Evolutionary conservation across 2,888 invertebrate species (phyloP).

Genomic region (Phasia obesa): DNA sequence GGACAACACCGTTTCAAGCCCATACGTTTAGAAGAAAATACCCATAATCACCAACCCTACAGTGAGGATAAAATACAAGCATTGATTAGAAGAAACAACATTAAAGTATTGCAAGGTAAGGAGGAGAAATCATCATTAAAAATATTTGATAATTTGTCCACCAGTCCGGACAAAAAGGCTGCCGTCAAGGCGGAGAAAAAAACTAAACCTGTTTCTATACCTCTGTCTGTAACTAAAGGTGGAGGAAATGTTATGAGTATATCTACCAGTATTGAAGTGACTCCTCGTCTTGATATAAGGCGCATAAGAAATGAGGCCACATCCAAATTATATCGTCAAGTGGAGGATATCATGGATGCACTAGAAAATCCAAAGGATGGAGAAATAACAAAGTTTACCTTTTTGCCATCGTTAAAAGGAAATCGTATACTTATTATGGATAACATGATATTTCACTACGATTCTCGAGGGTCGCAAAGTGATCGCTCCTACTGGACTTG

Average conservation of each 20-base stretch:
- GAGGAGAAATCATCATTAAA: constrained; percentile 56
- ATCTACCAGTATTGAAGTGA: constrained; percentile 34
- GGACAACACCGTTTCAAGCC: constrained; percentile 74
- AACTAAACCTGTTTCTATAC: constrained; percentile 2
- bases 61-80: constrained; percentile 65
- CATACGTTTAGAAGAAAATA: constrained; percentile 63
- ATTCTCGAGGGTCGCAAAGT: constrained; percentile 76
- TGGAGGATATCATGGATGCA: constrained; percentile 67
- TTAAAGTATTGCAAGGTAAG: constrained; percentile 64
- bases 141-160: constrained; percentile 24
- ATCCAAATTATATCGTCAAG: constrained; percentile 54
- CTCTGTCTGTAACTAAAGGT: constrained; percentile 52
- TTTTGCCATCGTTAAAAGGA: constrained; percentile 78
- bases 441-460: constrained; percentile 77
- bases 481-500: constrained; percentile 78
- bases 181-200: constrained; percentile 14
- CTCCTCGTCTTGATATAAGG: constrained; percentile 43
- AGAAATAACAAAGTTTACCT: constrained; percentile 75
- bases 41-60: constrained; percentile 70
- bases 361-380: constrained; percentile 62
- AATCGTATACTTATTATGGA: constrained; percentile 77
- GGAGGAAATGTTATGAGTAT: constrained; percentile 60
- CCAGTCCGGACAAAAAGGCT: constrained; percentile 1
- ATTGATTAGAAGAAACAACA: constrained; percentile 67
- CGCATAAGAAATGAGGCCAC: constrained; percentile 57